phyloP scores from a whole-genome alignment of 2,113 vertebrate species.

The Semnopithecus entellus region DNA sequence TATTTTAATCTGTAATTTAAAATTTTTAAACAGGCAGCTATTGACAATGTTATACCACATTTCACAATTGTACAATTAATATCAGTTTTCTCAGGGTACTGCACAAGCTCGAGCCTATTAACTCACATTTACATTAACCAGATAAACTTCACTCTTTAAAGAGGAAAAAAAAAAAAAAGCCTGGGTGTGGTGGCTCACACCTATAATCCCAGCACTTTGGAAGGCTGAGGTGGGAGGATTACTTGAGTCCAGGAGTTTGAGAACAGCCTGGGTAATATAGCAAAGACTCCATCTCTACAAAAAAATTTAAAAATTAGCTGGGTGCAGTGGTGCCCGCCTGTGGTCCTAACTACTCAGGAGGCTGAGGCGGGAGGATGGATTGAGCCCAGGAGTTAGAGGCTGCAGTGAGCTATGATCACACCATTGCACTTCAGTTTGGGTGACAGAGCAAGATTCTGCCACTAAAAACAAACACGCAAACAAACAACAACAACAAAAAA shows the following conservation, averaged over 20 bases:
- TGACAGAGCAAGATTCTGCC: background rate
- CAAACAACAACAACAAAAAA: background rate
- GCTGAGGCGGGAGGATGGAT: too few relatives aligned
- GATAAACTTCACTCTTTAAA: background rate
- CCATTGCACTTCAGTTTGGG: background rate
- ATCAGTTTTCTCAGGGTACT: background rate
- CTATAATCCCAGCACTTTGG: background rate
- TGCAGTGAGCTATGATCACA: too few relatives aligned
- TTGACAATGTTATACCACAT: background rate
- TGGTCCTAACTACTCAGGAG: too few relatives aligned
- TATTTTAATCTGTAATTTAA: background rate
- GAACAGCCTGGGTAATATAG: too few relatives aligned
- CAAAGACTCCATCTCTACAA: too few relatives aligned
- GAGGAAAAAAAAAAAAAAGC: background rate
- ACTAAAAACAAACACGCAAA: background rate
- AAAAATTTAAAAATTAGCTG: too few relatives aligned
- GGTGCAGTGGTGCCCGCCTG: too few relatives aligned
- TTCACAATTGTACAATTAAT: background rate
- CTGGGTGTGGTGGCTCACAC: too few relatives aligned
- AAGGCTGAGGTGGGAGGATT: background rate
- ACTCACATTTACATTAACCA: background rate
- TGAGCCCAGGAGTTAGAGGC: too few relatives aligned
- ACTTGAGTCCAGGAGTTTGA: too few relatives aligned
- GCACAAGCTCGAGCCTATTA: background rate
- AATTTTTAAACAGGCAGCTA: background rate